A percentile compares a stretch with the other conserved stretches of the same genome.
phyloP scores from a whole-genome alignment of 2,797 vertebrate species.

The Hipposideros larvatus region DNA sequence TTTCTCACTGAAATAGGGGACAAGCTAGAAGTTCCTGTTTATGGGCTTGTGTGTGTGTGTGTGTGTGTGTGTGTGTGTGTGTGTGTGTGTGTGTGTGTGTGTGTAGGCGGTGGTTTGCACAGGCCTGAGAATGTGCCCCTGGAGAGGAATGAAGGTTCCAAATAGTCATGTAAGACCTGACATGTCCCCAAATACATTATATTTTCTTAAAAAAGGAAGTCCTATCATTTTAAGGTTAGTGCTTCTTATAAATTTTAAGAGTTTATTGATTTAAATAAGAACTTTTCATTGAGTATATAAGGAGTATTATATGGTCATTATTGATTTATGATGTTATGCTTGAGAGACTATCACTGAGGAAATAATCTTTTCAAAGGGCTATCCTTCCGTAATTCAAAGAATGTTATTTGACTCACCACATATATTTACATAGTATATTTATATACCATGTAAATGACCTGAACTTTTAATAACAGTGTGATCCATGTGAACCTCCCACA shows the following conservation, averaged over 20 bases:
- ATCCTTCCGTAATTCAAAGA: background rate
- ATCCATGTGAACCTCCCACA: background rate
- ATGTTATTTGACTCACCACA: slow-evolving; percentile 1
- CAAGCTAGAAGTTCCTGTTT: background rate
- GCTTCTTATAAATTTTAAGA: background rate
- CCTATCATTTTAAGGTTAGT: background rate
- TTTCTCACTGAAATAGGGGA: background rate
- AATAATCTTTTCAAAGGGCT: slow-evolving; percentile 28
- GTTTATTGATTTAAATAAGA: slow-evolving; percentile 25
- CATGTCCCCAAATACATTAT: background rate
- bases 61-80: background rate
- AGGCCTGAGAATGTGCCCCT: background rate
- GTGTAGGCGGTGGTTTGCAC: background rate
- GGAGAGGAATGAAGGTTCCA: background rate
- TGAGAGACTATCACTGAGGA: background rate
- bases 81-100: background rate
- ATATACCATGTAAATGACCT: background rate
- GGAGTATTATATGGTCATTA: background rate
- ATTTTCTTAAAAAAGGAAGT: slow-evolving; percentile 22
- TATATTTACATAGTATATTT: slow-evolving; percentile 54
- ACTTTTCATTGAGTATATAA: background rate
- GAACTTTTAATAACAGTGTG: background rate
- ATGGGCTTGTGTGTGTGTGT: background rate
- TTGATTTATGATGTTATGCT: slow-evolving; percentile 13
- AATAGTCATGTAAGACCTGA: background rate